These are phyloP conservation scores for Centropristis striata DNA, from an alignment of 2,113 vertebrate genomes.

Conservation along the genomic window DNA sequence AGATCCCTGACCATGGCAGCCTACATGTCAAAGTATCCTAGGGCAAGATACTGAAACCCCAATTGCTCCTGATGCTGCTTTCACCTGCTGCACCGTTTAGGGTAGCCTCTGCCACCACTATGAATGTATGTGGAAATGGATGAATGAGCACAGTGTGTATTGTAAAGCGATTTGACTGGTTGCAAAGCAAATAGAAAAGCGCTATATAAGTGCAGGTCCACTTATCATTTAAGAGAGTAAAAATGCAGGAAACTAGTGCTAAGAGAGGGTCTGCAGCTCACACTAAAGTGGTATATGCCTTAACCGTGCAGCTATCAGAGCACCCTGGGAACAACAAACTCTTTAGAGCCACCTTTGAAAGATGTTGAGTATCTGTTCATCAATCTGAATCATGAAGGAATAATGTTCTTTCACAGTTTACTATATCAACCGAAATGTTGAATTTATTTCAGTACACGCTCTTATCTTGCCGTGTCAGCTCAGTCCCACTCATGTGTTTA, in stretches of 20 bases:
- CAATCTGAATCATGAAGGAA: neutral
- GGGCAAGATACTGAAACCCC: too few species aligned
- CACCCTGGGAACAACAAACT: neutral
- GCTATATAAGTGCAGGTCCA: too few species aligned
- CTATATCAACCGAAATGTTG: neutral
- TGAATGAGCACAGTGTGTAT: too few species aligned
- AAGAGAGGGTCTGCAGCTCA: neutral
- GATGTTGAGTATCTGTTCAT: neutral
- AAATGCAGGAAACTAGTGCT: neutral
- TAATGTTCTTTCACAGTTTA: neutral
- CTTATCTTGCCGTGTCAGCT: slow-evolving; percentile 8
- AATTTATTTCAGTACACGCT: neutral
- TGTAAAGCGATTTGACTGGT: too few species aligned
- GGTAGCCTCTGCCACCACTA: too few species aligned
- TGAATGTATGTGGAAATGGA: too few species aligned
- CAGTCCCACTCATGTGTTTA: slow-evolving; percentile 13
- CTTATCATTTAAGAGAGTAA: too few species aligned
- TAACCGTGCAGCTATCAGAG: neutral
- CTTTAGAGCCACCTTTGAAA: neutral
- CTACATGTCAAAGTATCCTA: too few species aligned
- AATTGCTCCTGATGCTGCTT: too few species aligned
- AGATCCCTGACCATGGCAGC: too few species aligned
- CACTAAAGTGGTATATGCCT: neutral
- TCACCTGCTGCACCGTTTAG: too few species aligned
- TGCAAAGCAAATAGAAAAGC: too few species aligned